Base-by-base conservation (phyloP, 1,140 invertebrate genomes). In the Tetranychus urticae region DNA sequence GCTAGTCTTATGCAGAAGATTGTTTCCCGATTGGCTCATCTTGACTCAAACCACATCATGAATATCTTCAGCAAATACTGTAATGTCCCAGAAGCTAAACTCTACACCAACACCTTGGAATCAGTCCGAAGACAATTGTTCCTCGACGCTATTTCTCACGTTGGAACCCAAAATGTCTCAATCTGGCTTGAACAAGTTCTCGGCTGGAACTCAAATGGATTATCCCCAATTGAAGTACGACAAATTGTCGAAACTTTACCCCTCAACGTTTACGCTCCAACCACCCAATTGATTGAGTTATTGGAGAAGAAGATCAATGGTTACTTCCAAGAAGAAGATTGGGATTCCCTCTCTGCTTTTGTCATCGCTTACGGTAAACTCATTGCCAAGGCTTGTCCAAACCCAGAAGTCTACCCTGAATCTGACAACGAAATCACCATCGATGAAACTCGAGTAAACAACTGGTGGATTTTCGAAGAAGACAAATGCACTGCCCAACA, bases 161-260 rank as follows among this genome's bases (percentile, higher is more conserved):
- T 58, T 39, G 63, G 63, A n/a, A 65, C 50, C 31, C 7, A 42
- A 1, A n/a, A 57, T 37, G 45, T 58, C 3, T 35, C 61, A 13
- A 1, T 23, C 31, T 62, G 46, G 34, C 60, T 65, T 14, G 55
- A 37, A 3, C 3, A 37, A 14, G 23, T 60, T 31, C 62, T 65
- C 35, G 34, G 42, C n/a, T 31, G 39, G 4, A 60, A 61, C 39
- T 3, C n/a, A 0, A 23, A 23, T 23, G 23, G 23, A 14, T 36
- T 62, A 5, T 45, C 46, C 0, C 1, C 55, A 0, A 62, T 47
- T 52, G 63, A 65, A 57, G 5, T 36, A 37, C 62, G 59, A 34
- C n/a, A 2, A 12, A 36, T 65, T 7, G 34, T 62, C n/a, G 63
- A 65, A 60, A 39, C 58, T 36, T 14, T 65, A 2, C 63, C 63